Percentiles rank a stretch among this genome's conserved stretches.
Evolutionary conservation across 1,140 invertebrate species (phyloP).

Genomic region (Bombus waltoni): DNA sequence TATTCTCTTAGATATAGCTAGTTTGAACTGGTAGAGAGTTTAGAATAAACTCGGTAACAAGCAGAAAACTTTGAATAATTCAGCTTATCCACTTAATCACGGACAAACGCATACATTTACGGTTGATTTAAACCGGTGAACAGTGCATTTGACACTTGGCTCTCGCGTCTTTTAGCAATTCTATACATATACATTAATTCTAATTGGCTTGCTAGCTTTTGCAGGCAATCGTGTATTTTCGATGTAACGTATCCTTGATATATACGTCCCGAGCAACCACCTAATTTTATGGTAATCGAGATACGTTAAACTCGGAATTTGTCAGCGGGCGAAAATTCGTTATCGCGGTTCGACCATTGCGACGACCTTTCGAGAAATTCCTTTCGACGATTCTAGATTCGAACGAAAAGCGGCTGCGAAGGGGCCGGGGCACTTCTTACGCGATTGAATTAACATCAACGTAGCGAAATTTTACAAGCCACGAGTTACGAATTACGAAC

Average conservation of each 20-base stretch:
- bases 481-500: background rate
- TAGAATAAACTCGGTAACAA: background rate
- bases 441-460: background rate
- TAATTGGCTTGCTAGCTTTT: background rate
- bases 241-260: background rate
- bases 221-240: background rate
- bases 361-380: background rate
- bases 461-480: background rate
- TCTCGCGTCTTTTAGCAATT: background rate
- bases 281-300: background rate
- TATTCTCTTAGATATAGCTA: background rate
- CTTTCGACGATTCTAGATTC: background rate
- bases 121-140: background rate
- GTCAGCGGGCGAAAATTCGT: background rate
- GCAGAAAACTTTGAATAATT: background rate
- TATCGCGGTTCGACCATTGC: background rate
- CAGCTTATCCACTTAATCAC: background rate
- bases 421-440: no score
- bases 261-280: background rate
- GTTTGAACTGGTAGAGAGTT: constrained; percentile 5
- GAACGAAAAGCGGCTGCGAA: background rate
- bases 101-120: background rate
- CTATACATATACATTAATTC: background rate
- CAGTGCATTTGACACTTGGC: background rate
- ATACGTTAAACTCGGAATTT: no score